Evolutionary conservation across 2,888 invertebrate genomes (phyloP).

Genomic region (Chydorus sphaericus): DNA sequence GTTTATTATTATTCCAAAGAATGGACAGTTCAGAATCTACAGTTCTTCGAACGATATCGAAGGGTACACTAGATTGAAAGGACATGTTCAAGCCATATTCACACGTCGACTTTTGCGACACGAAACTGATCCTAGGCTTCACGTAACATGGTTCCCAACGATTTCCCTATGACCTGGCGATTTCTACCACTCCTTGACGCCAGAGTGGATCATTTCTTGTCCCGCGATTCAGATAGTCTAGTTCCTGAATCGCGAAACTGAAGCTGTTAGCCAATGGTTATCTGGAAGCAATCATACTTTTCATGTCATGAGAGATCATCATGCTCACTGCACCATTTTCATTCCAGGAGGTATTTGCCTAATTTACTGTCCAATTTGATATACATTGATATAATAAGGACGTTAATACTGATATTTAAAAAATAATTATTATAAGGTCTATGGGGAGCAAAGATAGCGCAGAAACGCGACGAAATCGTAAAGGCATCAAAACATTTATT

Average conservation of each 20-base stretch:
- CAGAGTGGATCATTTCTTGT: conserved; percentile 18
- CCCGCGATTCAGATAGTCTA: conserved; percentile 19
- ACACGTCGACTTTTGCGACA: conserved; percentile 17
- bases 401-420: background rate
- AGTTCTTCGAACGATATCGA: background rate
- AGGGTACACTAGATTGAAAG: background rate
- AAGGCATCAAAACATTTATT: too few relatives aligned
- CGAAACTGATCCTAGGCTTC: too few relatives aligned
- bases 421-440: too few relatives aligned
- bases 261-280: conserved; percentile 20
- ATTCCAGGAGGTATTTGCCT: too few relatives aligned
- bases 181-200: conserved; percentile 18
- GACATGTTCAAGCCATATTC: background rate
- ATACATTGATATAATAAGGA: too few relatives aligned
- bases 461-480: background rate
- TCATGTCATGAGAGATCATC: conserved; percentile 21
- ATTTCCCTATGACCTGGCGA: conserved; percentile 16
- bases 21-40: background rate
- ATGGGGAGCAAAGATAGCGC: conserved; percentile 5
- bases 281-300: conserved; percentile 15
- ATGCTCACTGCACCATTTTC: conserved; percentile 14
- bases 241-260: conserved; percentile 17
- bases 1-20: too few relatives aligned
- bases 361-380: background rate
- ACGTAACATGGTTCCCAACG: too few relatives aligned